Evolutionary conservation across 2,888 invertebrate genomes (phyloP), one percentile per base, ranked within the genome.

Genomic region (Pyrochroa serraticornis): DNA sequence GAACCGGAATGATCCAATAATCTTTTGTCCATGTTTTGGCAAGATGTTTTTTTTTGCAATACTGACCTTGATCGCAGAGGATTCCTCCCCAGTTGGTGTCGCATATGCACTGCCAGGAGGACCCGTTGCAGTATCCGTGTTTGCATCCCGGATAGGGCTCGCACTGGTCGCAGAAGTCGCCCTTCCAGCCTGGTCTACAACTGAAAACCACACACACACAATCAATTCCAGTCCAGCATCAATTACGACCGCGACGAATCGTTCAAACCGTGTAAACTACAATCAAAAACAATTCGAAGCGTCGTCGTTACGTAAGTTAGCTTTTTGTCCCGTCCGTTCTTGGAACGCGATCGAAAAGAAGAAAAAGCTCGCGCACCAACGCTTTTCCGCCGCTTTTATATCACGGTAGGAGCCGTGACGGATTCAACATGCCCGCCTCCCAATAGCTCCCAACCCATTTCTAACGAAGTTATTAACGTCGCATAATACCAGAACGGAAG

Each of bases 11-110:
- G n/a, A n/a, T n/a, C n/a, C n/a, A n/a, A n/a, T n/a, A n/a, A n/a
- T n/a, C n/a, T n/a, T n/a, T n/a, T n/a, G n/a, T n/a, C n/a, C n/a
- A n/a, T n/a, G n/a, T n/a, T n/a, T n/a, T n/a, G n/a, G 33, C n/a
- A 41, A 45, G 8, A 47, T 39, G 2, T 43, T 34, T 43, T 43
- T 34, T 43, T 49, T 31, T 12, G 7, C 45, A 56, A 13, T 53
- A 59, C 70, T 74, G 80, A 89, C 89, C 90, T 88, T 96, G 96
- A 82, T 97, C 97, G 82, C 97, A 97, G 70, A 96, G 89, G 68
- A 97, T 93, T 67, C 97, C 97, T 70, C 97, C 97, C 97, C 97
- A 97, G 78, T 97, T 97, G 72, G 96, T 95, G 78, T 95, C 91
- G 82, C 97, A 97, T 73, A 93, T 93, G 83, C 97, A 98, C 79